Conservation (phyloP, 2,113 vertebrate species). For the Semnornis frantzii region DNA sequence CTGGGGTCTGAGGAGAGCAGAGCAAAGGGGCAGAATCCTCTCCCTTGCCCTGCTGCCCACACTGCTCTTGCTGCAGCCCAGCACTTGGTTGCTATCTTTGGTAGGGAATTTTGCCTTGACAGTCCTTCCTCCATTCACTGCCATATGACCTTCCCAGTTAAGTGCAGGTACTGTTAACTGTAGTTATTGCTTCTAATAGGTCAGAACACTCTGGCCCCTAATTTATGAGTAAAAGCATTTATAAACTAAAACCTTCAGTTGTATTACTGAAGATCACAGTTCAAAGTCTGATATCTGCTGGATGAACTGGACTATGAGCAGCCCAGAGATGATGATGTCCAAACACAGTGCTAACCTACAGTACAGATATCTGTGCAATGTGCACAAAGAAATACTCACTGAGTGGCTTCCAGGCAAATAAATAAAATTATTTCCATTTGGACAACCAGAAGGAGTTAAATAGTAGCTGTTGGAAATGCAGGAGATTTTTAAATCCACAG, state of each 20-base stretch:
- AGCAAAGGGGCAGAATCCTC: too few relatives aligned
- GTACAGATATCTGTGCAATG: background rate
- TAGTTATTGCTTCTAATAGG: background rate
- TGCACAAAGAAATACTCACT: background rate
- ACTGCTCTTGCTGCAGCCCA: too few relatives aligned
- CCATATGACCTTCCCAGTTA: background rate
- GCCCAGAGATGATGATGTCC: background rate
- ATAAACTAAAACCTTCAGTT: background rate
- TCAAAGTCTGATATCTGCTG: background rate
- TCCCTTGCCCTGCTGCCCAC: too few relatives aligned
- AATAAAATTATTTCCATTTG: background rate
- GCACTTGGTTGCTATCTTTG: background rate
- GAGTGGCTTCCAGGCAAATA: background rate
- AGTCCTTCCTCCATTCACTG: background rate
- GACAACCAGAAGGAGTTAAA: background rate
- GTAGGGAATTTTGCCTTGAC: background rate
- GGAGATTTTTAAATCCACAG: background rate
- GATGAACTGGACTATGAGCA: background rate
- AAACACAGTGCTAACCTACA: background rate
- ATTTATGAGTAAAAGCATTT: background rate
- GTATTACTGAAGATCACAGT: background rate
- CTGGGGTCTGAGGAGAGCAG: too few relatives aligned
- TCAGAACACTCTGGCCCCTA: background rate
- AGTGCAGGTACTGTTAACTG: background rate
- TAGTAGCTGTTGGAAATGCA: background rate